Evolutionary conservation across 2,113 vertebrate genomes (phyloP), one percentile per base, ranked within the genome.

Genomic region (Microtus ochrogaster): DNA sequence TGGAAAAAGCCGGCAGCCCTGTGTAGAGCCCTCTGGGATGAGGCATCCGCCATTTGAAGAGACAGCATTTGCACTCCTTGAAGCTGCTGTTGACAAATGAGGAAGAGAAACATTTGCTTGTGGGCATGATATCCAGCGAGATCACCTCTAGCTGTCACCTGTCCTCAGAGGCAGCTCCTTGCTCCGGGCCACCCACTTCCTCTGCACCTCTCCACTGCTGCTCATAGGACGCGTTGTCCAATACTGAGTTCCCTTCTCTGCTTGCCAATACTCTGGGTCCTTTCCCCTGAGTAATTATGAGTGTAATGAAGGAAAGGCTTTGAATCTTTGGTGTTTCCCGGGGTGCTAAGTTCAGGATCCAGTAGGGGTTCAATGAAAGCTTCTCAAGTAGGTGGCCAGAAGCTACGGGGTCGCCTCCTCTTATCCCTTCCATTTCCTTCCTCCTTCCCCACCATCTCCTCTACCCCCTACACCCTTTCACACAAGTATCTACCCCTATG

Each of bases 371-470:
- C 81, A 68, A 26, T 47, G 84, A 86, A 63, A 47, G 12, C 73
- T 88, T 72, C 76, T 85, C 81, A 90, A 44, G 26, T n/a, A 61
- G 82, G n/a, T 86, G n/a, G 33, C 36, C 39, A 33, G 88, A 94
- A 72, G 8, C 58, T 63, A 16, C 5, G 12, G 28, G 39, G 44
- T 17, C 39, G 33, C 39, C n/a, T 84, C 83, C 41, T 66, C 66
- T 30, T 49, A 19, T 21, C 17, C 10, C 17, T 7, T 12, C 39
- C 41, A 21, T 28, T 49, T 66, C 11, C 41, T 49, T 49, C 33
- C 84, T 44, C 24, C 26, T 33, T 9, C 26, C n/a, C 26, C 41
- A 65, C 7, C 39, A 7, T 65, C 55, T 84, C 13, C 17, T 55
- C 33, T 55, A 5, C 47, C 49, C 49, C 13, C 24, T 4, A 28